Percentiles rank a stretch among this genome's conserved stretches.
Evolutionary conservation across 2,888 invertebrate species (phyloP).

Genomic region (Dolomedes plantarius): DNA sequence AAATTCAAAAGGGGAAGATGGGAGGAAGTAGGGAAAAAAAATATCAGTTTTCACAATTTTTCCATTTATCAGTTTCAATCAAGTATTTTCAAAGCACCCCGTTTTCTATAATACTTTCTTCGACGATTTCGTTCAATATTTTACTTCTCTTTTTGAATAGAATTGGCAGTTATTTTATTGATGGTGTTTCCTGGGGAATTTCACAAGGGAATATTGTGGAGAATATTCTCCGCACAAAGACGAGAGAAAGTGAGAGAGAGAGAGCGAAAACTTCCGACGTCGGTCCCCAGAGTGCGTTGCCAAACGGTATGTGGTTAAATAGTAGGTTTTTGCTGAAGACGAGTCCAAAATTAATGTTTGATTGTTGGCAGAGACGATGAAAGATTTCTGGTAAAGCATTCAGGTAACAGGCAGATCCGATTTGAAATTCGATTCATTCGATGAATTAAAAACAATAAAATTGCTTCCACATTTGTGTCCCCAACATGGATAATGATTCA

Average conservation of each 20-base stretch:
- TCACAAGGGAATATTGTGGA: slow-evolving; percentile 12
- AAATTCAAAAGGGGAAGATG: background rate
- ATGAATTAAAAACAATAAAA: no score
- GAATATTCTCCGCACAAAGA: slow-evolving; percentile 25
- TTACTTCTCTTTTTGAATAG: slow-evolving; percentile 29
- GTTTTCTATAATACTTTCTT: background rate
- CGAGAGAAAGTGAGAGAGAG: background rate
- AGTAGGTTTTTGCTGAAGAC: background rate
- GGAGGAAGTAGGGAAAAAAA: no score
- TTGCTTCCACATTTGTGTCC: no score
- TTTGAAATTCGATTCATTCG: no score
- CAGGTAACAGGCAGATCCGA: no score
- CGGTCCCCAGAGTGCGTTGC: background rate
- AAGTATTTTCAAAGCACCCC: slow-evolving; percentile 25
- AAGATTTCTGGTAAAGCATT: background rate
- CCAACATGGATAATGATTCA: no score
- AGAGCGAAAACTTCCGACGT: background rate
- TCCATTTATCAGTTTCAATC: slow-evolving; percentile 65
- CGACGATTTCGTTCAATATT: background rate
- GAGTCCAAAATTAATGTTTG: slow-evolving; percentile 1
- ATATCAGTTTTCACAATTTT: slow-evolving; percentile 17
- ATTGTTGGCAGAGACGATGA: background rate
- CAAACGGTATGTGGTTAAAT: background rate
- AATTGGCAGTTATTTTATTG: slow-evolving; percentile 57
- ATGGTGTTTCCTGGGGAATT: slow-evolving; percentile 38